Percentiles rank a stretch among this genome's conserved stretches.
Evolutionary conservation across 2,797 vertebrate genomes (phyloP).

Genomic region (Scomberomorus guttatus): DNA sequence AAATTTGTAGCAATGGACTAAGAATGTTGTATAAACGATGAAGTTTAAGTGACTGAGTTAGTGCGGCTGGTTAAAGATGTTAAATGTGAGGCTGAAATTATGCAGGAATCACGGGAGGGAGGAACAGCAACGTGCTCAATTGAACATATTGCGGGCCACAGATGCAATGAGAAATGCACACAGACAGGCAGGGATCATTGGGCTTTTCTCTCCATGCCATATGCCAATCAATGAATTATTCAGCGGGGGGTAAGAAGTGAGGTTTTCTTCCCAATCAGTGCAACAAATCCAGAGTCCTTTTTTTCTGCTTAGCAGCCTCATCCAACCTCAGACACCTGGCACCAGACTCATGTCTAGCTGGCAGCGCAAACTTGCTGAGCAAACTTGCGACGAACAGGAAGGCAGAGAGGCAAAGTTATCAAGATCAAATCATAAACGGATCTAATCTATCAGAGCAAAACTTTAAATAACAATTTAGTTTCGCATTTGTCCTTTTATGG

Average conservation of each 20-base stretch:
- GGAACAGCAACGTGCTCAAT: constrained; percentile 36
- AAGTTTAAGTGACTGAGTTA: constrained; percentile 29
- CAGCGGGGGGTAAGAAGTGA: constrained; percentile 54
- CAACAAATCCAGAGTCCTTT: constrained; percentile 40
- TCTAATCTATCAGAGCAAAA: background rate
- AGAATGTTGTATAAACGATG: constrained; percentile 42
- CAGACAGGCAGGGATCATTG: constrained; percentile 60
- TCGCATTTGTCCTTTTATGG: background rate
- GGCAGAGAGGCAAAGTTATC: background rate
- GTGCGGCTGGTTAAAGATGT: constrained; percentile 56
- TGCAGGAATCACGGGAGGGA: constrained; percentile 38
- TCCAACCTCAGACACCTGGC: constrained; percentile 29
- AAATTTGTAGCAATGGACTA: constrained; percentile 23
- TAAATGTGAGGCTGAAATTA: constrained; percentile 45
- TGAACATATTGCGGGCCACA: constrained; percentile 38
- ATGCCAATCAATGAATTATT: constrained; percentile 86
- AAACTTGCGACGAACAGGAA: constrained; percentile 1
- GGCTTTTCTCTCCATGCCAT: constrained; percentile 72
- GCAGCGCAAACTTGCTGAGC: constrained; percentile 17
- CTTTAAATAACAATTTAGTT: too few species aligned
- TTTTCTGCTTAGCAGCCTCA: constrained; percentile 16
- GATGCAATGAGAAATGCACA: constrained; percentile 41
- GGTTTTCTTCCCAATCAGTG: constrained; percentile 69
- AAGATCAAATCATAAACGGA: background rate
- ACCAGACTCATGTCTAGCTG: constrained; percentile 3